These are phyloP conservation scores for Coelopa pilipes DNA, from an alignment of 2,888 invertebrate species.

Conservation along the genomic window DNA sequence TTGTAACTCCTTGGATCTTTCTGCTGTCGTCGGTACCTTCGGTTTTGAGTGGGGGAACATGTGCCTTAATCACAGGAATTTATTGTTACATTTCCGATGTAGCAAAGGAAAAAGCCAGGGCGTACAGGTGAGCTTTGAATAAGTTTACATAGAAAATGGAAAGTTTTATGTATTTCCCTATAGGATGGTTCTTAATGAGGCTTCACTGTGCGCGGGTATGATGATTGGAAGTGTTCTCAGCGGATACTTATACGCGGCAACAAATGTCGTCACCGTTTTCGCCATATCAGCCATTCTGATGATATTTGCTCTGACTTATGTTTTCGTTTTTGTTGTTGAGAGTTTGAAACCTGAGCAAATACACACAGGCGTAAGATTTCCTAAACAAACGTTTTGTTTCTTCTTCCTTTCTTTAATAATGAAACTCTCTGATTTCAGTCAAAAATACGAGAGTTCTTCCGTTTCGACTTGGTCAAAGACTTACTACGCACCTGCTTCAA, in stretches of 20 bases:
- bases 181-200: constrained; percentile 75
- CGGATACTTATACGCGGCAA: constrained; percentile 70
- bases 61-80: constrained; percentile 72
- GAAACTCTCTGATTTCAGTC: constrained; percentile 48
- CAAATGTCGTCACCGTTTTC: constrained; percentile 58
- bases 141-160: background rate
- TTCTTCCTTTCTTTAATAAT: background rate
- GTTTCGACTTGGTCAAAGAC: constrained; percentile 61
- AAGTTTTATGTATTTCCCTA: constrained; percentile 41
- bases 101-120: constrained; percentile 69
- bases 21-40: constrained; percentile 71
- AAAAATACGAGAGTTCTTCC: constrained; percentile 63
- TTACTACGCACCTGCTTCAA: constrained; percentile 61
- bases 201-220: constrained; percentile 71
- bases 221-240: constrained; percentile 73
- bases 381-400: background rate
- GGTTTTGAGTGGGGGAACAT: constrained; percentile 73
- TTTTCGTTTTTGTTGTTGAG: constrained; percentile 60
- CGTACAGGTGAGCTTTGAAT: constrained; percentile 52
- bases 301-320: constrained; percentile 56
- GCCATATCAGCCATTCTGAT: constrained; percentile 52
- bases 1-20: constrained; percentile 65
- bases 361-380: constrained; percentile 54
- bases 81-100: constrained; percentile 77
- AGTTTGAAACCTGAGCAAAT: constrained; percentile 57